phyloP scores from a whole-genome alignment of 2,113 vertebrate genomes.

The Siniperca knerii region DNA sequence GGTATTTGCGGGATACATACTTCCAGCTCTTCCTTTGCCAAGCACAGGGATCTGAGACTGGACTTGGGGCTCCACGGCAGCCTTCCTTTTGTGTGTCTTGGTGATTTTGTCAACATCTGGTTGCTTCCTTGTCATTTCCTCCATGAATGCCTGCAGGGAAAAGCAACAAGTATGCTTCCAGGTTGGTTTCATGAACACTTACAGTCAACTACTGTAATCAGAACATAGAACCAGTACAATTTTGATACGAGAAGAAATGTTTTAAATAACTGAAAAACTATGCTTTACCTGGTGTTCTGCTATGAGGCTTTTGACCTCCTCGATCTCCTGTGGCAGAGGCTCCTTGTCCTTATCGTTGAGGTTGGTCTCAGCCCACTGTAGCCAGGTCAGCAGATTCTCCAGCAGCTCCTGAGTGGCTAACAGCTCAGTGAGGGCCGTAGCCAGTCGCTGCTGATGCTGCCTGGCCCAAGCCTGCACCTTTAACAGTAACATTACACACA shows the following conservation, averaged over 20 bases:
- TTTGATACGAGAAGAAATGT: neutral
- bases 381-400: constrained; percentile 93
- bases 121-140: constrained; percentile 99
- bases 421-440: constrained; percentile 90
- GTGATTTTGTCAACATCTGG: constrained; percentile 99
- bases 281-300: constrained; percentile 93
- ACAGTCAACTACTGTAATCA: neutral
- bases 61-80: constrained; percentile 68
- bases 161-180: constrained; percentile 8
- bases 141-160: constrained; percentile 92
- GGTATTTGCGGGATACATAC: constrained; percentile 84
- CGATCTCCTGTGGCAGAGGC: constrained; percentile 92
- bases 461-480: constrained; percentile 96
- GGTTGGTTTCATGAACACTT: neutral
- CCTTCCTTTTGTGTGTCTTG: constrained; percentile 96
- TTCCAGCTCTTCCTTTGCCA: constrained; percentile 91
- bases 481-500: constrained; percentile 9
- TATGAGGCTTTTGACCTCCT: constrained; percentile 95
- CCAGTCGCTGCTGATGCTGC: constrained; percentile 94
- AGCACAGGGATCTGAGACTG: constrained; percentile 97
- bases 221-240: neutral
- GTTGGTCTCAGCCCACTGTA: constrained; percentile 96
- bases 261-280: neutral
- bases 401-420: constrained; percentile 93
- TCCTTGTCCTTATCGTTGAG: constrained; percentile 95